Conservation (phyloP, 2,888 invertebrate species). For the Limnephilus lunatus region DNA sequence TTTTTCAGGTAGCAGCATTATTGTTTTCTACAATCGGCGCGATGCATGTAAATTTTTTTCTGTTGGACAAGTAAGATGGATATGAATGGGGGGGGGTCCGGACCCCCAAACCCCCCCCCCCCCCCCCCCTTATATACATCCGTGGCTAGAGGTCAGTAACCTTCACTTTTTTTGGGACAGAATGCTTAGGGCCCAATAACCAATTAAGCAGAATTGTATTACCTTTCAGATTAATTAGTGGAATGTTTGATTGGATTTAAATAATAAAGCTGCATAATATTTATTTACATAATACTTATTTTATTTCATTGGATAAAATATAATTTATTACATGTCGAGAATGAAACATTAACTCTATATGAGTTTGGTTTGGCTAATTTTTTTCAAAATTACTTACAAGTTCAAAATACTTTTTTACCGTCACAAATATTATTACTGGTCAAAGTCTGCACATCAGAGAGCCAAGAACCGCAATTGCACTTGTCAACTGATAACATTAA, state of each 20-base stretch:
- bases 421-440: not conserved
- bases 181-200: not conserved
- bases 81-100: too few relatives aligned
- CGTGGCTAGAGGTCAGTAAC: too few relatives aligned
- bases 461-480: not conserved
- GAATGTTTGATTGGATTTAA: not conserved
- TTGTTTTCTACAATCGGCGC: too few relatives aligned
- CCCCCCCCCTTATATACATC: too few relatives aligned
- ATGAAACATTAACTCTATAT: not conserved
- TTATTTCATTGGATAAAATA: not conserved
- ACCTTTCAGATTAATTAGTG: not conserved
- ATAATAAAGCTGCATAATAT: not conserved
- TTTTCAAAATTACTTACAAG: not conserved
- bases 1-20: too few relatives aligned
- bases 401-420: not conserved
- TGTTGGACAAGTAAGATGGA: too few relatives aligned
- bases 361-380: not conserved
- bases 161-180: not conserved
- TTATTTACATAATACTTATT: not conserved
- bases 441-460: not conserved
- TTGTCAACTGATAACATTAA: not conserved
- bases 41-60: too few relatives aligned
- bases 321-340: not conserved
- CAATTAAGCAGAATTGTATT: not conserved
- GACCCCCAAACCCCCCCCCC: too few relatives aligned